Evolutionary conservation across 1,140 invertebrate species (phyloP).

Genomic region (Zaprionus capensis): DNA sequence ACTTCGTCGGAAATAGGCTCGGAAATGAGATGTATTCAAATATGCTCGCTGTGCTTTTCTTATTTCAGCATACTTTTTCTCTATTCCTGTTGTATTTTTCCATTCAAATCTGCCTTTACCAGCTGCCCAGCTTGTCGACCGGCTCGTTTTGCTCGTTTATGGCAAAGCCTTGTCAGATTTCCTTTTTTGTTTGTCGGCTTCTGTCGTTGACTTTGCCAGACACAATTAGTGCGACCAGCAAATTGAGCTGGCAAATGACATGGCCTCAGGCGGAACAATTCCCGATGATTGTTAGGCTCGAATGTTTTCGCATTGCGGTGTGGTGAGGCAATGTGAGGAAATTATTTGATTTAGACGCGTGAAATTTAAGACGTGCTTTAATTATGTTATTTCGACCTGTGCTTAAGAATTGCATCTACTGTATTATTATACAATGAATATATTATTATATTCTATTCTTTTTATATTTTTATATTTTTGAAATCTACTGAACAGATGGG

Average conservation of each 20-base stretch:
- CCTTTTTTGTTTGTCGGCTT: constrained; percentile 29
- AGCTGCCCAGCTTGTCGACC: background rate
- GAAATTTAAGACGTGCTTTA: background rate
- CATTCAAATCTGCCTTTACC: background rate
- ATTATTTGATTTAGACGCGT: background rate
- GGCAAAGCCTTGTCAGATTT: constrained; percentile 44
- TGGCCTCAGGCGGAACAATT: constrained; percentile 5
- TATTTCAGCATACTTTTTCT: constrained; percentile 4
- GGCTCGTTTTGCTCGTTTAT: constrained; percentile 16
- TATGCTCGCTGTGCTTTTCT: constrained; percentile 33
- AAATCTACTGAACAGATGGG: background rate
- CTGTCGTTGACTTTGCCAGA: constrained; percentile 50
- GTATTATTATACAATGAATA: too few species aligned
- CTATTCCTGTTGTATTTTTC: constrained; percentile 28
- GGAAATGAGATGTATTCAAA: constrained; percentile 61
- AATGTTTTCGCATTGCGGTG: background rate
- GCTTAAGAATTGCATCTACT: too few species aligned
- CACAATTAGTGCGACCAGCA: constrained; percentile 54
- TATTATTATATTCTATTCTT: too few species aligned
- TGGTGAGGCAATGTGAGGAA: background rate
- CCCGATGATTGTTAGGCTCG: background rate
- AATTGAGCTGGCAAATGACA: constrained; percentile 30
- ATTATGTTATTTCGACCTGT: too few species aligned
- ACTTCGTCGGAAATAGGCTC: constrained; percentile 51
- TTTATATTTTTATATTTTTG: background rate